Evolutionary conservation across 1,140 invertebrate species (phyloP), one percentile per base, ranked within the genome.

Genomic region (Drosophila willistoni): DNA sequence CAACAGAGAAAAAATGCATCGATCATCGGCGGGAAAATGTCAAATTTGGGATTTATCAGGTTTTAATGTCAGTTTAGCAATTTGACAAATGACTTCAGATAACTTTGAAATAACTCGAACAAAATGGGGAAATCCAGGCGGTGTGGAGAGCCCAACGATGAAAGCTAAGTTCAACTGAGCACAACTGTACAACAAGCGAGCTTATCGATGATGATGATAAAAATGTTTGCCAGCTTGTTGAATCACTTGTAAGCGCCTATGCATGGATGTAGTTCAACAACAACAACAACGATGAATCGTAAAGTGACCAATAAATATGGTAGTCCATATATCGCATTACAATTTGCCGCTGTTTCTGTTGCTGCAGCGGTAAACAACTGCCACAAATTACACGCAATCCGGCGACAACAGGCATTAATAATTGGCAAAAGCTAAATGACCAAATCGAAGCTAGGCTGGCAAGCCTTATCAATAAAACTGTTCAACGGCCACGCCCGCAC

Each of bases 11-110:
- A 29, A 79, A 51, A 51, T 51, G 44, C 80, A 86, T 86, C 83
- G 83, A 86, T 86, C 83, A 86, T 86, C 79, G 84, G 62, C 54
- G 70, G 22, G 76, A 55, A 86, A 86, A 86, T 86, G 83, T 86
- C 83, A 86, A 86, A 83, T 87, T 87, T 64, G 59, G 67, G 72
- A 84, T 87, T 86, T 86, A 87, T 86, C 83, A 82, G 81, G 84
- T 70, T 80, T 87, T 86, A 86, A 86, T 86, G 83, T 86, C 83
- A 86, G 83, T 86, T 86, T 83, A 87, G 83, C 79, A 86, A 86
- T 86, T 86, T 86, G 83, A 86, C 83, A 86, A 86, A 86, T 86
- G 83, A 86, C 83, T 86, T 56, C 66, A 73, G 79, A 89, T 86
- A 86, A 72, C 56, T 72, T 63, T 71, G 73, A 69, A 66, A 80